Evolutionary conservation across 2,797 vertebrate species (phyloP), one percentile per base, ranked within the genome.

Genomic region (Borostomias antarcticus): DNA sequence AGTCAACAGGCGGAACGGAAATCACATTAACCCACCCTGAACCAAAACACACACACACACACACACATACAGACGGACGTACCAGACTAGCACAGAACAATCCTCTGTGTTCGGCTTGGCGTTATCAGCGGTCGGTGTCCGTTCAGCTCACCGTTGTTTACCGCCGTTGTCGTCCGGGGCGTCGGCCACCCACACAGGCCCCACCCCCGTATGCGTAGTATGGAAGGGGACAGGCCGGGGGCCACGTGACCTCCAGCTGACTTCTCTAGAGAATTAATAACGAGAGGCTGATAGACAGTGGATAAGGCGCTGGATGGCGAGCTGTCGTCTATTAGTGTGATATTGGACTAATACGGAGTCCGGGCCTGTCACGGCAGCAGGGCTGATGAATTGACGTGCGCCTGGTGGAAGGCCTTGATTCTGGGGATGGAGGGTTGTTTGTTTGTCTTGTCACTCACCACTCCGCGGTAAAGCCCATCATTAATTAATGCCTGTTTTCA

Each of bases 1-100:
- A 92, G 89, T 85, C 86, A 89, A 92, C 91, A 92, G 85, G 91
- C 91, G 88, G 88, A 92, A 92, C 85, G 65, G 83, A 92, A 92
- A 93, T 92, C 88, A 78, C 87, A 92, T 91, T 91, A 92, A 91
- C 89, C 86, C 84, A 79, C 73, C 79, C 84, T 80, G 67, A 87
- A 88, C 86, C 84, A 81, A 88, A 88, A 88, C 73, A 76, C 69
- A 64, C 71, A 68, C 85, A 72, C 77, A 76, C 71, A 68, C 71
- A 67, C 74, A 78, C 77, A 77, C 48, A 25, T 77, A 77, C 82
- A 84, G 78, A 86, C 40, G 15, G 40, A 43, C 15, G 1, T 43
- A 32, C 74, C 79, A 82, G 83, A 84, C 82, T 86, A 85, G 85
- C 84, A 84, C 79, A 76, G 69, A 35, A 33, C 30, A 17, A 77